These are phyloP conservation scores for Leptopilina boulardi DNA, from an alignment of 1,140 invertebrate species.

Conservation along the genomic window DNA sequence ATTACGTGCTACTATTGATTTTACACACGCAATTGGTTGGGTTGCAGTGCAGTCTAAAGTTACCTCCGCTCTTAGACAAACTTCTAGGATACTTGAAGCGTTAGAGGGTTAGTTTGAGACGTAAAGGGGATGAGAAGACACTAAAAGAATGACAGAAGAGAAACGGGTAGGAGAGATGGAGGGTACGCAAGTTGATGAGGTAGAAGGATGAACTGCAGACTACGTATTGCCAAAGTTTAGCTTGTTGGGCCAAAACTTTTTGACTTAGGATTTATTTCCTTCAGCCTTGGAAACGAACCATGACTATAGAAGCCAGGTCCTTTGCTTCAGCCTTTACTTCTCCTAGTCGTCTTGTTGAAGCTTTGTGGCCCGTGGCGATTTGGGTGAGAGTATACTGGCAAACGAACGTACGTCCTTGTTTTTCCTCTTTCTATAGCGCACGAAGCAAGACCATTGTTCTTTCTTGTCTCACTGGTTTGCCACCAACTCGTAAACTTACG, in stretches of 20 bases:
- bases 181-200: background rate
- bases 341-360: slow-evolving; percentile 30
- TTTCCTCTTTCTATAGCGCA: slow-evolving; percentile 25
- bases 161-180: background rate
- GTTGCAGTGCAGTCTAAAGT: background rate
- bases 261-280: slow-evolving; percentile 47
- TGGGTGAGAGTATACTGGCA: background rate
- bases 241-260: slow-evolving; percentile 47
- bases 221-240: slow-evolving; percentile 49
- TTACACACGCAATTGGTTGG: background rate
- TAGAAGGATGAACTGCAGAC: slow-evolving; percentile 12
- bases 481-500: slow-evolving; percentile 21
- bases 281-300: slow-evolving; percentile 18
- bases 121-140: slow-evolving; percentile 7
- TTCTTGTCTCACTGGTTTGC: background rate
- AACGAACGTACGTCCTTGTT: slow-evolving; percentile 26
- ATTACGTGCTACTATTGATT: slow-evolving; percentile 37
- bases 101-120: background rate
- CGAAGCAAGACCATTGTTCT: background rate
- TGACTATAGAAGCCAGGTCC: slow-evolving; percentile 24
- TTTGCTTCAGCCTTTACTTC: background rate
- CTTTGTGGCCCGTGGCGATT: slow-evolving; percentile 40
- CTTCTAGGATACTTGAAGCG: background rate
- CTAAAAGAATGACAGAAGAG: slow-evolving; percentile 8
- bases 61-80: background rate